Base-by-base conservation (phyloP, 2,888 invertebrate species). In the Brenthis ino region DNA sequence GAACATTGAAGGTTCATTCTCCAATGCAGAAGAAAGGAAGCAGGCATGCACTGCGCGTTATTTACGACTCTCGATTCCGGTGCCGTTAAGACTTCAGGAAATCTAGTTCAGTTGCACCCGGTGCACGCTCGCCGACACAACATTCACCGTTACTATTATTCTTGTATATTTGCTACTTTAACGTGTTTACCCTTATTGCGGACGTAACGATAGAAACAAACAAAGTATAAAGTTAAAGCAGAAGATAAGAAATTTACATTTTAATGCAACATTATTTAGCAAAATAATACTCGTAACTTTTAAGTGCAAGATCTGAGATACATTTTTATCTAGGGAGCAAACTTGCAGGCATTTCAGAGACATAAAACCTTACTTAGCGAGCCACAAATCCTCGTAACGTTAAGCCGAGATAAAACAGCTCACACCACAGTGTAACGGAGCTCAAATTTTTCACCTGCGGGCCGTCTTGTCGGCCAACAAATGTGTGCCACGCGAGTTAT, bases 371-470 rank as follows among this genome's bases (percentile, higher is more conserved):
- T 91, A 90, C 91, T 91, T 92, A 91, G 91, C 85, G 86, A 89
- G 87, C 91, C 89, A 92, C 91, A 92, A 91, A 93, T 93, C 88
- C 91, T 92, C 88, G 91, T 92, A 92, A 92, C 86, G 88, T 85
- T 90, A 89, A 93, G 90, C 90, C 88, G 88, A 91, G 91, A 93
- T 92, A 93, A 92, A 92, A 90, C 89, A 91, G 91, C 90, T 87
- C 84, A 85, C 81, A 85, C 86, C 85, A 86, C 87, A 84, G 82
- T 83, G 88, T 85, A 86, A 83, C 87, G 82, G 80, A 81, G 85
- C 80, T 86, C 82, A 86, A 91, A 91, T 89, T 91, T 91, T 92
- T 92, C 91, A 92, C 91, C 91, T 90, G 90, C 82, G 84, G 81
- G 81, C 82, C 79, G 69, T 74, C 76, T 74, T 73, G 74, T 73